Base-by-base conservation (phyloP, 1,140 invertebrate species). In the Parapsyche elsis region DNA sequence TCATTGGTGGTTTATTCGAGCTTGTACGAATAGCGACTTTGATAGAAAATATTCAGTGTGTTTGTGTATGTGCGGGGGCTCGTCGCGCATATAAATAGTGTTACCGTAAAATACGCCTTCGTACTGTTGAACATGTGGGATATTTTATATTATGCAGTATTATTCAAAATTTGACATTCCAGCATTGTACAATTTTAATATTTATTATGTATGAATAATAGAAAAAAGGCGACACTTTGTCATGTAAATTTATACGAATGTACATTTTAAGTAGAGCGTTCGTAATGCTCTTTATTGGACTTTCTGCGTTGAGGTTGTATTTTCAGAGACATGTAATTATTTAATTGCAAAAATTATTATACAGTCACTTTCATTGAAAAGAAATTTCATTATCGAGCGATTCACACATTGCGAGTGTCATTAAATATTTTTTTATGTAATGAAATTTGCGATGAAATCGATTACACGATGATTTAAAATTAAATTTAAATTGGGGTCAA, bases 61-160 rank as follows among this genome's bases (percentile, higher is more conserved):
- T 38, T 38, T 38, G 1, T 38, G 30, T 38, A 53, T 53, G 49
- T 53, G 49, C 49, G 49, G 49, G 49, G 49, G 49, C 49, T 53
- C 49, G 49, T 53, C 16, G 16, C 12, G 49, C 49, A 53, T 53
- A 53, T 53, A 53, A 53, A 53, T 53, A 53, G 16, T 16, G 49
- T 53, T 53, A 16, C 49, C 49, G 49, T 53, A 53, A 53, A 53
- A 53, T 12, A 53, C 49, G 49, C 49, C 49, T 53, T 53, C 49
- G 10, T 53, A 53, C 49, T 14, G 16, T 14, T 14, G 16, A 53
- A 53, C 16, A 53, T 16, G 49, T 53, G 49, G 49, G 49, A 14
- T 53, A 1, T 53, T 12, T 53, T 53, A 53, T 53, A 16, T 53
- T 53, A 53, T 10, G 10, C 16, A 14, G 2, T 53, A 53, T 53